Evolutionary conservation across 2,113 vertebrate genomes (phyloP).

Genomic region (Mixornis gularis): DNA sequence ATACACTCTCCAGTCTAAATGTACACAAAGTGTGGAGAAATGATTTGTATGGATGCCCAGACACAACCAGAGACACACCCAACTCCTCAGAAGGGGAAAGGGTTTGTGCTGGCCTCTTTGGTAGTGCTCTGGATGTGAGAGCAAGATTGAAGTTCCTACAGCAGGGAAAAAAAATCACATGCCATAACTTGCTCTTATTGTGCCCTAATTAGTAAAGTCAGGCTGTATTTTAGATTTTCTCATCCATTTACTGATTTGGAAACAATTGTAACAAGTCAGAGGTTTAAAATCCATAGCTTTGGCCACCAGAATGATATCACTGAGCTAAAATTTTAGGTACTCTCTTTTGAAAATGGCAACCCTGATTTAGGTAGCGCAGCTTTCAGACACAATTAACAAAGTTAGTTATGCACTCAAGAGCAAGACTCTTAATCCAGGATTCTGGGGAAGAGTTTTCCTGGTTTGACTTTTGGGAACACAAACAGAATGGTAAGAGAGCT

Average conservation of each 20-base stretch:
- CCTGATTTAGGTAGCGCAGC: fast-evolving
- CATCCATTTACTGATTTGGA: background rate
- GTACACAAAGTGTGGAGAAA: background rate
- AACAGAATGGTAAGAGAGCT: background rate
- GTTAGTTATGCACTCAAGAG: background rate
- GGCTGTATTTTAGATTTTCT: background rate
- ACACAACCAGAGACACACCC: background rate
- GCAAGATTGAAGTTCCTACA: background rate
- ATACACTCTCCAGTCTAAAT: background rate
- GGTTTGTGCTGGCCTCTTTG: background rate
- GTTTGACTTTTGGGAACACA: background rate
- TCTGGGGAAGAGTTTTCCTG: background rate
- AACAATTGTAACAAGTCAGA: background rate
- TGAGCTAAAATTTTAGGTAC: background rate
- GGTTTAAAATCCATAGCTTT: background rate
- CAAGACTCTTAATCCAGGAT: background rate
- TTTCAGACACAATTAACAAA: background rate
- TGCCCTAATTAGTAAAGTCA: background rate
- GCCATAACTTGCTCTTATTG: background rate
- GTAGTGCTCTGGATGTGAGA: background rate
- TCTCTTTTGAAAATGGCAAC: background rate
- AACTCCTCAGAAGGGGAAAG: background rate
- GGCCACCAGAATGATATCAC: background rate
- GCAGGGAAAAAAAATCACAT: fast-evolving
- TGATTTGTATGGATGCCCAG: background rate